These are phyloP conservation scores for Fragum fragum DNA, from an alignment of 2,888 invertebrate species.

Conservation along the genomic window DNA sequence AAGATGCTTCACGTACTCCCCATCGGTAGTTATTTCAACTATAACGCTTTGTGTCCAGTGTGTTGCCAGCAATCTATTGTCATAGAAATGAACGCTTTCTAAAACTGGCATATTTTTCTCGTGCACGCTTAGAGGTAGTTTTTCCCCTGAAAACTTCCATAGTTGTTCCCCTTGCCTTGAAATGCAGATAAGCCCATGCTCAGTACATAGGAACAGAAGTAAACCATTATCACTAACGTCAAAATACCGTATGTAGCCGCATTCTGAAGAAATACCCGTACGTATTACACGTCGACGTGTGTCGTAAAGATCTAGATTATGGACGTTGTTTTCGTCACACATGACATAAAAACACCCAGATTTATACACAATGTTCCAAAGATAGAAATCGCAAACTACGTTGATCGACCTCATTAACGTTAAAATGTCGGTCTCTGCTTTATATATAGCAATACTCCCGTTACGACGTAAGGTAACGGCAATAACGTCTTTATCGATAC, in stretches of 20 bases:
- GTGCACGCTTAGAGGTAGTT: constrained; percentile 28
- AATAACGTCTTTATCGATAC: background rate
- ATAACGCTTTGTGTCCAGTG: constrained; percentile 48
- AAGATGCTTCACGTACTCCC: constrained; percentile 35
- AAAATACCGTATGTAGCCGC: constrained; percentile 46
- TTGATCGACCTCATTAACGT: background rate
- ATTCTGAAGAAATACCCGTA: constrained; percentile 32
- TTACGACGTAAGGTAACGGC: constrained; percentile 39
- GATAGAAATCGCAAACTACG: constrained; percentile 35
- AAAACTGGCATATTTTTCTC: constrained; percentile 18
- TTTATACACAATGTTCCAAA: constrained; percentile 48
- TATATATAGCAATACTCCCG: constrained; percentile 32
- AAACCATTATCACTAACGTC: constrained; percentile 46
- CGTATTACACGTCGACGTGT: constrained; percentile 12
- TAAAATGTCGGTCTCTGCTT: background rate
- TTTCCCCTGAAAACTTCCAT: constrained; percentile 31
- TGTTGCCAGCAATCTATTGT: constrained; percentile 31
- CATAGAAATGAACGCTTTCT: constrained; percentile 40
- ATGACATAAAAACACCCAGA: constrained; percentile 29
- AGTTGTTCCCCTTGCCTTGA: constrained; percentile 9
- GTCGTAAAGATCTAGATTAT: constrained; percentile 30
- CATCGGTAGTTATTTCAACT: constrained; percentile 35
- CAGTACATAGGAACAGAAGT: constrained; percentile 31
- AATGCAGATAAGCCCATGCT: constrained; percentile 36
- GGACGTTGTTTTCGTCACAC: constrained; percentile 56